A percentile compares a stretch with the other conserved stretches of the same genome.
These are phyloP conservation scores for Eretmochelys imbricata DNA, from an alignment of 2,113 vertebrate species.

Conservation along the genomic window DNA sequence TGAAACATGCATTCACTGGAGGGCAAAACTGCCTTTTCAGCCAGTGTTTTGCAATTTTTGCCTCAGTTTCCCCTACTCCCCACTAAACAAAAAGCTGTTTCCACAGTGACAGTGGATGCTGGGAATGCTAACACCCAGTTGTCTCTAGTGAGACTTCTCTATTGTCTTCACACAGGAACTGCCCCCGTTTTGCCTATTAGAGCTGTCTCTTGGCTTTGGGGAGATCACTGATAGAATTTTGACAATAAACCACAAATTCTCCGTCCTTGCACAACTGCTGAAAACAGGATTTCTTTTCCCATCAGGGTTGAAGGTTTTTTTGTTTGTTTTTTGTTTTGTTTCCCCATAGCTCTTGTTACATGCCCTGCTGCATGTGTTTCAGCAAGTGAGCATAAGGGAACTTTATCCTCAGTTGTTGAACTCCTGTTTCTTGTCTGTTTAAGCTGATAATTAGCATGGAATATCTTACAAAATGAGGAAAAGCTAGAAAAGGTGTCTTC, in stretches of 20 bases:
- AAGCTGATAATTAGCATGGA: neutral
- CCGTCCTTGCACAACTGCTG: neutral
- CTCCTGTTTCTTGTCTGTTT: neutral
- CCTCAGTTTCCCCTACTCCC: neutral
- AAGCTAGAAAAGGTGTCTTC: conserved; percentile 9
- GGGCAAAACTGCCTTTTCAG: neutral
- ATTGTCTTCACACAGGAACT: conserved; percentile 52
- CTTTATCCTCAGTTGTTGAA: neutral
- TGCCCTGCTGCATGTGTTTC: neutral
- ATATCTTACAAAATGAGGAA: neutral
- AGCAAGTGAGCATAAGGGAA: neutral
- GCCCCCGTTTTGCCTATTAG: conserved; percentile 40
- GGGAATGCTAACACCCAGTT: neutral
- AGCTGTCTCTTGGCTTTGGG: neutral
- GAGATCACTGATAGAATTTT: neutral
- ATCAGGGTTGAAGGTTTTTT: neutral
- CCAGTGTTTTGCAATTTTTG: neutral
- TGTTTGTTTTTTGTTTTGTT: neutral
- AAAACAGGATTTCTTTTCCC: neutral
- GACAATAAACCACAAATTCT: neutral
- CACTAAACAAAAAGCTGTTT: conserved; percentile 21
- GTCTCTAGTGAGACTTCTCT: conserved; percentile 52
- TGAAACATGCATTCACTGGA: neutral
- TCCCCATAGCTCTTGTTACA: neutral
- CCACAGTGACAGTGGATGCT: conserved; percentile 21